Evolutionary conservation across 2,113 vertebrate species (phyloP).

Genomic region (Thunnus thynnus): DNA sequence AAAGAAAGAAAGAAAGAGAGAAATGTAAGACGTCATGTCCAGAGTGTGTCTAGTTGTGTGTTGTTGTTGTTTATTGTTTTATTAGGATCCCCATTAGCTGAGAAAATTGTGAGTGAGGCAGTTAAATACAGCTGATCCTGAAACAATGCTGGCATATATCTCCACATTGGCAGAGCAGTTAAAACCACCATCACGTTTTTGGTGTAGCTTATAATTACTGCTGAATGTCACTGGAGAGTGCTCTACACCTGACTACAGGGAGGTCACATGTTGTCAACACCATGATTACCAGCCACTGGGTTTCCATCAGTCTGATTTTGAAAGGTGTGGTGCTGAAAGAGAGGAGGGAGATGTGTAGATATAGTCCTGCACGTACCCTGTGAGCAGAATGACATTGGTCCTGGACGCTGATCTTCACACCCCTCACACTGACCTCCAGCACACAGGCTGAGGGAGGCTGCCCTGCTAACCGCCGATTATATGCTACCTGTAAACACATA

Average conservation of each 20-base stretch:
- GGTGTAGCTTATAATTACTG: background rate
- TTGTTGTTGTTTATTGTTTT: no score
- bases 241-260: background rate
- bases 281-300: no score
- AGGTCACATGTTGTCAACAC: background rate
- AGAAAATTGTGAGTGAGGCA: no score
- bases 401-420: conserved; percentile 89
- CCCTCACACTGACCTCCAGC: conserved; percentile 92
- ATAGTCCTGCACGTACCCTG: conserved; percentile 65
- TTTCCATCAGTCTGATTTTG: background rate
- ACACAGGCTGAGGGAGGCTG: conserved; percentile 90
- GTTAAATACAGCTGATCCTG: background rate
- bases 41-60: background rate
- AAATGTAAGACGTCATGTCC: background rate
- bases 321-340: background rate
- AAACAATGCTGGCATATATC: background rate
- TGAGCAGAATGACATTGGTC: conserved; percentile 81
- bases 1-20: conserved; percentile 4
- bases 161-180: background rate
- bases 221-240: background rate
- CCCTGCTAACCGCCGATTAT: conserved; percentile 87
- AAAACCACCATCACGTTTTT: background rate
- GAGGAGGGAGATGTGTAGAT: background rate
- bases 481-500: conserved; percentile 88
- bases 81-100: no score